Conservation (phyloP, 2,113 vertebrate species). For the Alces alces region DNA sequence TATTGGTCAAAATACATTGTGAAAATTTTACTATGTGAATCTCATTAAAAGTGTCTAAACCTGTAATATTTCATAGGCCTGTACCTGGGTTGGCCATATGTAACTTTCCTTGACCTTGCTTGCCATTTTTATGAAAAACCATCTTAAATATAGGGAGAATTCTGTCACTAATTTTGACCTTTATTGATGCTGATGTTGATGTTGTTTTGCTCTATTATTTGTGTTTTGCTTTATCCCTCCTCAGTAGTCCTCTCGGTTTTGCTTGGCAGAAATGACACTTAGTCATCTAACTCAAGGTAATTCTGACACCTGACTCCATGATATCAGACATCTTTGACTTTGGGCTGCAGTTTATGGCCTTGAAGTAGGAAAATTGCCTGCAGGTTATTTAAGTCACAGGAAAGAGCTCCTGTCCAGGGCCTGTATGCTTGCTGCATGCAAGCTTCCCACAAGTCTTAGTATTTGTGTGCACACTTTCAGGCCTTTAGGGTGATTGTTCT, state of each 20-base stretch:
- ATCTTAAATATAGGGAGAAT: conserved; percentile 31
- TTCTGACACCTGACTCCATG: background rate
- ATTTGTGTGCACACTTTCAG: background rate
- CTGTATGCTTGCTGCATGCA: background rate
- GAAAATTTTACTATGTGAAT: conserved; percentile 29
- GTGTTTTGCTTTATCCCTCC: conserved; percentile 3
- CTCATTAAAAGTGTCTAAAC: background rate
- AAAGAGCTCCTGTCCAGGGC: background rate
- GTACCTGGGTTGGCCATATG: background rate
- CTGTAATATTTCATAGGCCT: background rate
- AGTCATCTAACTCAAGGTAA: background rate
- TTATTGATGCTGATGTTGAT: background rate
- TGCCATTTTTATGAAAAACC: conserved; percentile 35
- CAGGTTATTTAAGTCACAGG: background rate
- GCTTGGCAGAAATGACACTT: background rate
- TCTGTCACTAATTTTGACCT: background rate
- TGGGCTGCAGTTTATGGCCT: background rate
- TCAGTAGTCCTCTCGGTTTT: background rate
- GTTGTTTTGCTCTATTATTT: conserved; percentile 18
- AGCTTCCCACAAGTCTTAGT: background rate
- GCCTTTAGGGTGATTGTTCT: conserved; percentile 20
- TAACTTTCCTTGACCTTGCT: background rate
- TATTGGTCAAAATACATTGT: conserved; percentile 17
- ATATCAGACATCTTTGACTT: background rate
- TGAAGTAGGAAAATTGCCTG: conserved; percentile 34